A percentile compares a stretch with the other conserved stretches of the same genome.
These are phyloP conservation scores for Drosophila acutilabella DNA, from an alignment of 2,888 invertebrate genomes.

Conservation along the genomic window DNA sequence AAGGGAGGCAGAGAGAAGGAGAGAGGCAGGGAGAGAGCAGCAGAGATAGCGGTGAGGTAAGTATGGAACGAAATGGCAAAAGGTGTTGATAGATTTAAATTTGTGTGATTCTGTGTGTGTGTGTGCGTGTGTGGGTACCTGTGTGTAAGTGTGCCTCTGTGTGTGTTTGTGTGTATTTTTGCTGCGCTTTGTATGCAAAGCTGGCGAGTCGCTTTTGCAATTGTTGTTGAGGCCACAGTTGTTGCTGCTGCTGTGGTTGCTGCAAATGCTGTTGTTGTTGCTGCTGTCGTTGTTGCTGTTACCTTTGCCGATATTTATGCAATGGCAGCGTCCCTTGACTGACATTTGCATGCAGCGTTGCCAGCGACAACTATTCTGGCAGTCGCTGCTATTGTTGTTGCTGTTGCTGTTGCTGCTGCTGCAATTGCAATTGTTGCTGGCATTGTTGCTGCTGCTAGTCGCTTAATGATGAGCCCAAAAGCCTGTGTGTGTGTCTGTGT, in stretches of 20 bases:
- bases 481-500: conserved; percentile 26
- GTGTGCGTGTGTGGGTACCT: conserved; percentile 9
- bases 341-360: conserved; percentile 56
- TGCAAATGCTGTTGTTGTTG: conserved; percentile 20
- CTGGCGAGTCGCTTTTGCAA: conserved; percentile 48
- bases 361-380: conserved; percentile 47
- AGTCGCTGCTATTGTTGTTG: conserved; percentile 30
- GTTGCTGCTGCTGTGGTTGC: conserved; percentile 39
- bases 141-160: conserved; percentile 10
- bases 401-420: conserved; percentile 23
- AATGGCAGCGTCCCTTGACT: conserved; percentile 57
- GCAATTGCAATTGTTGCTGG: conserved; percentile 19
- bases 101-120: conserved; percentile 6
- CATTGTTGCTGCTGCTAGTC: conserved; percentile 36
- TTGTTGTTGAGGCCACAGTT: conserved; percentile 20
- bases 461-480: conserved; percentile 70
- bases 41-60: conserved; percentile 22
- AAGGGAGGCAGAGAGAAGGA: neutral
- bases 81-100: conserved; percentile 54
- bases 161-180: conserved; percentile 34
- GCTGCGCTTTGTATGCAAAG: conserved; percentile 74
- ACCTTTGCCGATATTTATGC: conserved; percentile 69
- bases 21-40: conserved; percentile 4
- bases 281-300: conserved; percentile 34
- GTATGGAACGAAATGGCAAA: conserved; percentile 46